Evolutionary conservation across 2,113 vertebrate species (phyloP).

Genomic region (Eudyptes chrysolophus): DNA sequence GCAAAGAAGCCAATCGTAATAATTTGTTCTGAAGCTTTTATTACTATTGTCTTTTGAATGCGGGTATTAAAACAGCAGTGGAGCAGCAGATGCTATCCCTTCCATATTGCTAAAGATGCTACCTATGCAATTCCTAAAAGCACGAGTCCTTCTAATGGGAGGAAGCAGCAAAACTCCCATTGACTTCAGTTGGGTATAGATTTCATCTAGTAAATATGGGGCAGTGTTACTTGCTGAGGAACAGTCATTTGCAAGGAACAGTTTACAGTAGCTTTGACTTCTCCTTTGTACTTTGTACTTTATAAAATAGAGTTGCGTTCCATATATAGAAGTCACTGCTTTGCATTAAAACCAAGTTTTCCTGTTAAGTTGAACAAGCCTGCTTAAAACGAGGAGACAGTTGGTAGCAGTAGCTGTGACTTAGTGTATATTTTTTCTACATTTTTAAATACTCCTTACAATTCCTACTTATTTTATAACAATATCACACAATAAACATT

Average conservation of each 20-base stretch:
- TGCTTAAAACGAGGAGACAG: slow-evolving; percentile 19
- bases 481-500: neutral
- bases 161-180: slow-evolving; percentile 36
- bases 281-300: neutral
- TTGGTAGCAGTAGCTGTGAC: slow-evolving; percentile 4
- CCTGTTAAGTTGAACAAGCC: slow-evolving; percentile 13
- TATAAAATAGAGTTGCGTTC: neutral
- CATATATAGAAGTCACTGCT: neutral
- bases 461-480: slow-evolving; percentile 26
- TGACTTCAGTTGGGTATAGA: slow-evolving; percentile 17
- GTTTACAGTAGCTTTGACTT: neutral
- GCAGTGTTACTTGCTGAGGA: neutral
- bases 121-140: slow-evolving; percentile 50
- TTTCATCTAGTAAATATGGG: neutral
- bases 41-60: slow-evolving; percentile 59
- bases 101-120: slow-evolving; percentile 48
- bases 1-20: slow-evolving; percentile 63
- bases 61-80: slow-evolving; percentile 52
- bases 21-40: slow-evolving; percentile 69
- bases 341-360: slow-evolving; percentile 21
- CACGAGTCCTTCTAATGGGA: slow-evolving; percentile 30
- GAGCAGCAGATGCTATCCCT: slow-evolving; percentile 39
- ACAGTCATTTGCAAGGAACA: neutral
- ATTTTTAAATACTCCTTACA: slow-evolving; percentile 28
- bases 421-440: neutral